Base-by-base conservation (phyloP, 2,113 vertebrate genomes). In the Pristiophorus japonicus region DNA sequence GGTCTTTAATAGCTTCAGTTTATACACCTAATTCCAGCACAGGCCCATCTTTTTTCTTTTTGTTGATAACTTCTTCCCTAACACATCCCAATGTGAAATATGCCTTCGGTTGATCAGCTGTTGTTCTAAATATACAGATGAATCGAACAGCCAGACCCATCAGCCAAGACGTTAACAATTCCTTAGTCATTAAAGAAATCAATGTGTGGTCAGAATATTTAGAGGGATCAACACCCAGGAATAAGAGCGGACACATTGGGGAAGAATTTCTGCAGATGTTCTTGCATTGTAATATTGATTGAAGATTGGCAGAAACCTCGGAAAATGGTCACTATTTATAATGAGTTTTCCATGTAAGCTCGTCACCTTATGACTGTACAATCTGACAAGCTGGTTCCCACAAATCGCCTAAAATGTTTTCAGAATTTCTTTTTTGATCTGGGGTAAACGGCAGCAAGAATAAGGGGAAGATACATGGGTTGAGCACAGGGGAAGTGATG, bases 361-460 rank as follows among this genome's bases (percentile, higher is more conserved):
- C 22, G n/a, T 92, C 88, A 92, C 59, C 88, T 20, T 63, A 20
- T 92, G 59, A 42, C 34, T 92, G 38, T 20, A 34, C 34, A 65
- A 92, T 63, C 88, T 92, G 59, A 92, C 59, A 63, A 92, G 59
- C 59, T 92, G 55, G n/a, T 38, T 63, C 59, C 59, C 59, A 92
- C 14, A 63, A 92, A 42, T 63, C 59, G 62, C n/a, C 42, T 65
- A 92, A 92, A 92, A 92, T 63, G 34, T 59, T 42, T 63, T 92
- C 59, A 34, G 51, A 42, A 12, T 7, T 92, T 1, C 38, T 62
- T 90, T 34, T 34, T 34, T n/a, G n/a, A 22, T 38, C 62, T 62
- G 88, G 38, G 34, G 16, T 63, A 18, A 92, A 16, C 22, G 59
- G 88, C n/a, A 63, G 59, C 59, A 92, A 6, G 59, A 18, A 38